These are phyloP conservation scores for Poecilia gillii DNA, from an alignment of 2,797 vertebrate genomes.

Conservation along the genomic window DNA sequence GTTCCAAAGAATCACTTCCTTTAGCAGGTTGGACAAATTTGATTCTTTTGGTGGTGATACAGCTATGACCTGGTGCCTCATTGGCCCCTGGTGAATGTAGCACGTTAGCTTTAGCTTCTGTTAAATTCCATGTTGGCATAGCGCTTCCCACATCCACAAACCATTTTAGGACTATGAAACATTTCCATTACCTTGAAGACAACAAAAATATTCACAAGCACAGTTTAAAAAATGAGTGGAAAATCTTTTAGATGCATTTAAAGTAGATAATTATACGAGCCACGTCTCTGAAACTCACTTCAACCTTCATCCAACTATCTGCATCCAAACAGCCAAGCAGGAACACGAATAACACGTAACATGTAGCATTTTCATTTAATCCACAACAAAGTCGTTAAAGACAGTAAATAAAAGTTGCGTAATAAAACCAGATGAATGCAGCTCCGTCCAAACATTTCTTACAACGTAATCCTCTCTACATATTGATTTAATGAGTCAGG, in stretches of 20 bases:
- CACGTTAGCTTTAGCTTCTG: too few species aligned
- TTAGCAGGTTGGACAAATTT: too few species aligned
- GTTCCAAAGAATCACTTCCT: too few species aligned
- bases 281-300: neutral
- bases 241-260: neutral
- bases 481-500: slow-evolving; percentile 29
- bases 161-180: neutral
- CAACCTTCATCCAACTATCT: neutral
- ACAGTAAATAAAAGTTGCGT: neutral
- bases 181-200: neutral
- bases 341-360: neutral
- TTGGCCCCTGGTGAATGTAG: too few species aligned
- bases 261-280: neutral
- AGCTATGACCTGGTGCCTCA: too few species aligned
- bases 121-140: neutral
- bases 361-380: neutral
- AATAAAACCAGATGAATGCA: neutral
- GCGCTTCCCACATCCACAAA: neutral
- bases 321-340: neutral
- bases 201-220: neutral
- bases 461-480: neutral
- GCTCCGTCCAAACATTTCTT: neutral
- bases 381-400: neutral
- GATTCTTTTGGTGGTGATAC: too few species aligned
- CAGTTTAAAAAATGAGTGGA: neutral